Percentiles rank a stretch among this genome's conserved stretches.
Conservation (phyloP, 1,140 invertebrate species). For the Adelges cooleyi region DNA sequence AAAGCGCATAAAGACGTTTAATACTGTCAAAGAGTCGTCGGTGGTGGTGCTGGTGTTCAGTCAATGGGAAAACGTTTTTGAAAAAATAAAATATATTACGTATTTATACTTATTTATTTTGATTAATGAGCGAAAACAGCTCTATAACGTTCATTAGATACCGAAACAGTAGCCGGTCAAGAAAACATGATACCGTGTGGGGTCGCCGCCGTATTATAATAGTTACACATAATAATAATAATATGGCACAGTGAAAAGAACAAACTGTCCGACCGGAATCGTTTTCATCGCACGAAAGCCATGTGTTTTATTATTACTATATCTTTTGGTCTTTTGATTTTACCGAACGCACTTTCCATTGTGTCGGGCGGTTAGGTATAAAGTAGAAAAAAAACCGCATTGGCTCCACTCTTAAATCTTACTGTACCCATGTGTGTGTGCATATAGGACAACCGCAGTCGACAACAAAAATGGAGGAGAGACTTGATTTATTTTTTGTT, state of each 20-base stretch:
- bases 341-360: constrained; percentile 22
- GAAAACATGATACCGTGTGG: constrained; percentile 24
- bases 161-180: constrained; percentile 21
- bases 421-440: too few relatives aligned
- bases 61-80: constrained; percentile 24
- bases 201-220: constrained; percentile 16
- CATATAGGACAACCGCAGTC: too few relatives aligned
- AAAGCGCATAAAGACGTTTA: constrained; percentile 27
- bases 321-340: constrained; percentile 23
- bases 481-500: too few relatives aligned
- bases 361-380: too few relatives aligned
- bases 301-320: constrained; percentile 9
- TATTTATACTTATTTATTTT: constrained; percentile 26
- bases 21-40: constrained; percentile 12
- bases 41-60: not conserved
- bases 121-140: constrained; percentile 25
- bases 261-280: not conserved
- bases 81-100: constrained; percentile 7
- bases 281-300: constrained; percentile 23
- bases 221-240: not conserved
- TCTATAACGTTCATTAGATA: constrained; percentile 18
- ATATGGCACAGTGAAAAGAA: not conserved
- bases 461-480: too few relatives aligned
- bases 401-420: too few relatives aligned
- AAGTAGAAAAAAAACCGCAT: too few relatives aligned